Evolutionary conservation across 2,113 vertebrate genomes (phyloP).

Genomic region (Spermophilus dauricus): DNA sequence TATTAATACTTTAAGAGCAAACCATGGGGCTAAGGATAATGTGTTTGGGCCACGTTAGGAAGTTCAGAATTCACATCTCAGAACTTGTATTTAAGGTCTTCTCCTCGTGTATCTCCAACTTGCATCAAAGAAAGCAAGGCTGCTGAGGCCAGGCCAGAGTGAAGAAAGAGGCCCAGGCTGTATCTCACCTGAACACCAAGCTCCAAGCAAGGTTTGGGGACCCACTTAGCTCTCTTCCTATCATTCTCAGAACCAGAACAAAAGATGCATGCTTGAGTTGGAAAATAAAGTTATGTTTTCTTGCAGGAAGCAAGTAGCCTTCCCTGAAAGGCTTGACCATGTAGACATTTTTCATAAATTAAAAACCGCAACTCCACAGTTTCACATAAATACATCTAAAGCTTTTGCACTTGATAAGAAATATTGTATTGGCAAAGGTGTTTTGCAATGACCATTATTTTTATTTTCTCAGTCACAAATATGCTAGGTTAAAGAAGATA

Average conservation of each 20-base stretch:
- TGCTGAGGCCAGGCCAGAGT: background rate
- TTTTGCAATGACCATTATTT: background rate
- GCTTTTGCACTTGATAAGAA: slow-evolving; percentile 22
- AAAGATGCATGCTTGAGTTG: background rate
- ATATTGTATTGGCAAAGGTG: background rate
- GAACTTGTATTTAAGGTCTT: background rate
- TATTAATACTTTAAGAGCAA: background rate
- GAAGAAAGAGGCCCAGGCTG: background rate
- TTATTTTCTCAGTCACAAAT: slow-evolving; percentile 45
- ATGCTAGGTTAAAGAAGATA: slow-evolving; percentile 41
- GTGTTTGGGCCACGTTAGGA: background rate
- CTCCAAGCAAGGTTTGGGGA: background rate
- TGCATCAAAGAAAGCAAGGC: background rate
- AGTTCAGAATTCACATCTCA: background rate
- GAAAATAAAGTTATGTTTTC: too few species aligned
- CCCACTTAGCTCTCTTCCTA: background rate
- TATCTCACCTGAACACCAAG: background rate
- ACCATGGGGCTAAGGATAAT: background rate
- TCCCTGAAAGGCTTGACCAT: background rate
- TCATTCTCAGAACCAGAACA: background rate
- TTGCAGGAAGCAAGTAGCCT: background rate
- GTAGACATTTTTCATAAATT: slow-evolving; percentile 33
- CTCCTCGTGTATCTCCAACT: background rate
- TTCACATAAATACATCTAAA: background rate
- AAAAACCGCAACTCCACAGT: background rate